Evolutionary conservation across 2,888 invertebrate genomes (phyloP).

Genomic region (Erebia epiphron): DNA sequence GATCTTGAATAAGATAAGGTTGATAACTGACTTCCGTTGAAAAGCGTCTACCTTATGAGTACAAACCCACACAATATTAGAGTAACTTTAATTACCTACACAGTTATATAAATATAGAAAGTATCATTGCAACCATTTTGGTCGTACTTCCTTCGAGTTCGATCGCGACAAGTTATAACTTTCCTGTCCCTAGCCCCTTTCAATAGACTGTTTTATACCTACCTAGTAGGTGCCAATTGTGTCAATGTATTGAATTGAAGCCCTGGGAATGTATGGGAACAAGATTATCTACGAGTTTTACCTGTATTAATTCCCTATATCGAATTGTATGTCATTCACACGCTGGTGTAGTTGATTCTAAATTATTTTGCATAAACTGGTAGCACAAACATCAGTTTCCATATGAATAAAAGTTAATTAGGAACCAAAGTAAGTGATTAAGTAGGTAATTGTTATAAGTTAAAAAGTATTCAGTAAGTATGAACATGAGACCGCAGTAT

Average conservation of each 20-base stretch:
- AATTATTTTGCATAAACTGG: not conserved
- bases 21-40: conserved; percentile 1
- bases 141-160: conserved; percentile 26
- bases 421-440: too few relatives aligned
- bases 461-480: too few relatives aligned
- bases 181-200: conserved; percentile 28
- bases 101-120: conserved; percentile 32
- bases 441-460: too few relatives aligned
- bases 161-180: conserved; percentile 27
- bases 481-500: too few relatives aligned
- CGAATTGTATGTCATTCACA: conserved; percentile 3
- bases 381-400: too few relatives aligned
- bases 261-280: conserved; percentile 10
- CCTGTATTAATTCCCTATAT: conserved; percentile 3
- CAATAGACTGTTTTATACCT: conserved; percentile 24
- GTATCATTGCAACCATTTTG: conserved; percentile 30
- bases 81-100: conserved; percentile 16
- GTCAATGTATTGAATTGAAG: conserved; percentile 23
- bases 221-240: conserved; percentile 23
- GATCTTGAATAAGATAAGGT: conserved; percentile 6
- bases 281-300: conserved; percentile 4
- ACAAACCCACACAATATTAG: conserved; percentile 18
- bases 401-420: too few relatives aligned
- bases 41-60: conserved; percentile 11
- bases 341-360: not conserved